These are phyloP conservation scores for Falcunculus frontatus DNA, from an alignment of 2,113 vertebrate species.

Conservation along the genomic window DNA sequence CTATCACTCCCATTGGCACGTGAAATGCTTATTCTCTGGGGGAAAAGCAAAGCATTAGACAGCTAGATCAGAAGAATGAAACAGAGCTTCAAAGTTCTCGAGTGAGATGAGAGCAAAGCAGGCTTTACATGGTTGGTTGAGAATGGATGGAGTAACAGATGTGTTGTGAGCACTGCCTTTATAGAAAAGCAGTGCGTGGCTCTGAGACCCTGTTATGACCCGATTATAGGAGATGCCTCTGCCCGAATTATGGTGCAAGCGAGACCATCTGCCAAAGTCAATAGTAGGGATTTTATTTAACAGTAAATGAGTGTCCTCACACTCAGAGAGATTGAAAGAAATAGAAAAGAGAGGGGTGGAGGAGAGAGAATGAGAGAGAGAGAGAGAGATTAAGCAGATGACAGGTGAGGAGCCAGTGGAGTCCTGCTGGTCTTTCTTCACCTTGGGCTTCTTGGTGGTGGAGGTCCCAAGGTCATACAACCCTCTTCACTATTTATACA, in stretches of 20 bases:
- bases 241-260: background rate
- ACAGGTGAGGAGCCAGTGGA: background rate
- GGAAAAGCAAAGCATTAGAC: background rate
- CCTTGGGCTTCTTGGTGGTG: background rate
- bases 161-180: background rate
- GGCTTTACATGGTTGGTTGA: background rate
- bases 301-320: background rate
- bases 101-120: background rate
- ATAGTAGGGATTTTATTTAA: background rate
- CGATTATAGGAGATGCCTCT: background rate
- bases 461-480: fast-evolving
- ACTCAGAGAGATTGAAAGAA: background rate
- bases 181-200: background rate
- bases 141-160: background rate
- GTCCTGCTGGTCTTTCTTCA: background rate
- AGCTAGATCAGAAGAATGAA: background rate
- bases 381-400: background rate
- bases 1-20: conserved; percentile 33
- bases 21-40: background rate
- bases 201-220: background rate
- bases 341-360: background rate
- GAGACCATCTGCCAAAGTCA: background rate
- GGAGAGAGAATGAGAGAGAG: background rate
- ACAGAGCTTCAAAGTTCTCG: background rate
- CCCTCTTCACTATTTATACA: no score